Conservation (phyloP, 2,888 invertebrate species). For the Oegoconia quadripuncta region DNA sequence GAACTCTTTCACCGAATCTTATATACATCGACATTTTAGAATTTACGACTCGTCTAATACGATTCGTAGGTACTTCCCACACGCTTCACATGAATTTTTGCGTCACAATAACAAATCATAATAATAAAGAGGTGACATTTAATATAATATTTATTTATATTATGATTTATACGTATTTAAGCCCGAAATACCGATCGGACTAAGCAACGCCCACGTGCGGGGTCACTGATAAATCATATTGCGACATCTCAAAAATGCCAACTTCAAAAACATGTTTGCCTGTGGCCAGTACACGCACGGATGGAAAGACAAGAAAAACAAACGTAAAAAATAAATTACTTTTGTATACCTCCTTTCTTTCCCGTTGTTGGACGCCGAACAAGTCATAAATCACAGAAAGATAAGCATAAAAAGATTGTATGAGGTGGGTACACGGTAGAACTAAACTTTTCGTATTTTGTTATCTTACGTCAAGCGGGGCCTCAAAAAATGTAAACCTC, state of each 20-base stretch:
- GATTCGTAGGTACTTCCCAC: slow-evolving; percentile 2
- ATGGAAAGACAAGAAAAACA: slow-evolving; percentile 75
- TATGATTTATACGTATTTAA: slow-evolving; percentile 62
- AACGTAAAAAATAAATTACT: slow-evolving; percentile 78
- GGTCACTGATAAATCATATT: slow-evolving; percentile 70
- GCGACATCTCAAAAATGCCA: slow-evolving; percentile 78
- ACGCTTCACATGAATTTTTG: slow-evolving; percentile 13
- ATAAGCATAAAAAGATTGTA: slow-evolving; percentile 79
- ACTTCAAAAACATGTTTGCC: slow-evolving; percentile 75
- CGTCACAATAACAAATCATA: slow-evolving; percentile 28
- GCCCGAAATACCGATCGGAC: slow-evolving; percentile 73
- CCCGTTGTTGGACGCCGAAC: slow-evolving; percentile 77
- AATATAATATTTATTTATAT: slow-evolving; percentile 50
- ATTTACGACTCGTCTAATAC: slow-evolving; percentile 27
- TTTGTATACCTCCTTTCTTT: slow-evolving; percentile 78
- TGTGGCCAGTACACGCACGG: slow-evolving; percentile 72
- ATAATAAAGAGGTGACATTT: slow-evolving; percentile 58
- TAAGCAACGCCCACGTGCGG: slow-evolving; percentile 74
- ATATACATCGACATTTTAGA: slow-evolving; percentile 29
- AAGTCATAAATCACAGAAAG: slow-evolving; percentile 77
- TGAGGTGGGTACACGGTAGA: slow-evolving; percentile 75
- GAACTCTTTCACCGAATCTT: slow-evolving; percentile 52
- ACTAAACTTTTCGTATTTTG: slow-evolving; percentile 75
- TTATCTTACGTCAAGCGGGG: slow-evolving; percentile 67
- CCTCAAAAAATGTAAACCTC: slow-evolving; percentile 53